A percentile compares a stretch with the other conserved stretches of the same genome.
Evolutionary conservation across 2,113 vertebrate genomes (phyloP).

Genomic region (Gobiocypris rarus): DNA sequence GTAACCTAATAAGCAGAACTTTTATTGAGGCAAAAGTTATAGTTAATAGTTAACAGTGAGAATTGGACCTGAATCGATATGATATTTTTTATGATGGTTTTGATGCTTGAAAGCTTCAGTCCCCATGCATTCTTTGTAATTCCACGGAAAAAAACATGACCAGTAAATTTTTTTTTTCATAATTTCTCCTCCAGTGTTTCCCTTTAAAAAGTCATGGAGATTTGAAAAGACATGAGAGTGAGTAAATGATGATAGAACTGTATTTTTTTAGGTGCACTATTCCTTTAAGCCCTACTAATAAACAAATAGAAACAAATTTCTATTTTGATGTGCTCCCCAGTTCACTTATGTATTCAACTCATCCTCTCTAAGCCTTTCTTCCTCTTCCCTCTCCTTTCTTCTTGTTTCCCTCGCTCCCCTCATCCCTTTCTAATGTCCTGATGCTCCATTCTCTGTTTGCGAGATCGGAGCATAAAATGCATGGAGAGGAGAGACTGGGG

Average conservation of each 20-base stretch:
- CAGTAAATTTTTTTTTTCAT: not conserved
- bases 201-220: not conserved
- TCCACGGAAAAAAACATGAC: not conserved
- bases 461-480: slow-evolving; percentile 64
- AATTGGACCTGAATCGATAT: too few species aligned
- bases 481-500: slow-evolving; percentile 72
- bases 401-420: slow-evolving; percentile 35
- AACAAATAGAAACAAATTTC: slow-evolving; percentile 27
- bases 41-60: too few species aligned
- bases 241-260: slow-evolving; percentile 17
- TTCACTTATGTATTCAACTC: slow-evolving; percentile 63
- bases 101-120: slow-evolving; percentile 2
- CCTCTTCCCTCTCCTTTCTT: slow-evolving; percentile 60
- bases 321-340: slow-evolving; percentile 29
- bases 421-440: slow-evolving; percentile 58
- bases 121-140: not conserved
- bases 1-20: too few species aligned
- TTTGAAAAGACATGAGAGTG: not conserved
- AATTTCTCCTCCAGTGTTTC: not conserved
- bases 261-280: not conserved
- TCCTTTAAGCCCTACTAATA: slow-evolving; percentile 22
- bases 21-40: too few species aligned
- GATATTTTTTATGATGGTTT: not conserved
- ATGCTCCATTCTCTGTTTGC: slow-evolving; percentile 70
- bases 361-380: slow-evolving; percentile 63